phyloP scores from a whole-genome alignment of 2,888 invertebrate species.

The Andrena trimmerana region DNA sequence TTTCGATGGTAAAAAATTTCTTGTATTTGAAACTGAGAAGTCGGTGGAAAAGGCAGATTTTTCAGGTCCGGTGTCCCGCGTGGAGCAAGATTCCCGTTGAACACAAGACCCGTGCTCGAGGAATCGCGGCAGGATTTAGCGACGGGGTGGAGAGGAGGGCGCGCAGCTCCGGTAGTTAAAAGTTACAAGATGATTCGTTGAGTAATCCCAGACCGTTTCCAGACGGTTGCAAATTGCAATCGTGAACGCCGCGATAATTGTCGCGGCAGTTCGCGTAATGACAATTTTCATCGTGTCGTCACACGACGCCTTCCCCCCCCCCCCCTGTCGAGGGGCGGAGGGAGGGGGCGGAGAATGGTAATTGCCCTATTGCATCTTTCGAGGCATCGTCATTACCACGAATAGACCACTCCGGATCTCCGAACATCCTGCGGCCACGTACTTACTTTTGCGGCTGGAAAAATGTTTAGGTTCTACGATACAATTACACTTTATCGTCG shows the following conservation, averaged over 20 bases:
- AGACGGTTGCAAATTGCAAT: constrained; percentile 84
- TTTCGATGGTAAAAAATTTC: background rate
- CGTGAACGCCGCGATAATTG: constrained; percentile 84
- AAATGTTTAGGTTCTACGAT: background rate
- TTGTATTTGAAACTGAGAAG: background rate
- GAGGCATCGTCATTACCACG: constrained; percentile 75
- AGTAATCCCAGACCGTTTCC: constrained; percentile 84
- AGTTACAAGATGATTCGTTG: constrained; percentile 84
- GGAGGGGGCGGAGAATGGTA: constrained; percentile 70
- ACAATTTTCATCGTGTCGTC: constrained; percentile 84
- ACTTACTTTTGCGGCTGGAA: constrained; percentile 2
- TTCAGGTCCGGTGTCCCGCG: constrained; percentile 11
- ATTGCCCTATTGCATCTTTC: constrained; percentile 82
- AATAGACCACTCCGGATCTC: constrained; percentile 70
- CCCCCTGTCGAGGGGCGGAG: too few species aligned
- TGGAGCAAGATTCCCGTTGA: constrained; percentile 40
- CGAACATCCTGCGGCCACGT: constrained; percentile 60
- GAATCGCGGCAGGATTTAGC: constrained; percentile 61
- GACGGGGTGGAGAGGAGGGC: constrained; percentile 27
- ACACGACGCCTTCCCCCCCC: constrained; percentile 66
- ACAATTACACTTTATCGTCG: too few species aligned
- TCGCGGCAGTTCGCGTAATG: constrained; percentile 82
- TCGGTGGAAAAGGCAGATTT: background rate
- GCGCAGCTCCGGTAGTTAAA: constrained; percentile 80
- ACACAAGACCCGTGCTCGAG: constrained; percentile 52